phyloP scores from a whole-genome alignment of 2,888 invertebrate genomes.

The Crocallis elinguaria region DNA sequence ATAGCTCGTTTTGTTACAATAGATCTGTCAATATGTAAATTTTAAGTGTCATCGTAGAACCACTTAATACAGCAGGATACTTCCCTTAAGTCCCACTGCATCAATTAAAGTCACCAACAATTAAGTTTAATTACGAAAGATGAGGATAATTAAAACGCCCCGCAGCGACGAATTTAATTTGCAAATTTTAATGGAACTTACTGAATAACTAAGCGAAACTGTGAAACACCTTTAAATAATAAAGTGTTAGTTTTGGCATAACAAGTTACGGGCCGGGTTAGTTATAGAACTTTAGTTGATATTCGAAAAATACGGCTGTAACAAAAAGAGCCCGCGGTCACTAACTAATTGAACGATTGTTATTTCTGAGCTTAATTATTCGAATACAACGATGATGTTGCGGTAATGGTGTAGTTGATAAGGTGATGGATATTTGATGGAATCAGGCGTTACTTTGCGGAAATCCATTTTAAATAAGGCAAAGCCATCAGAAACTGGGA shows the following conservation, averaged over 20 bases:
- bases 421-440: too few species aligned
- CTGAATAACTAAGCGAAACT: conserved; percentile 20
- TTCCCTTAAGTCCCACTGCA: conserved; percentile 12
- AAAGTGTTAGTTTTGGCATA: conserved; percentile 14
- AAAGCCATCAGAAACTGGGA: too few species aligned
- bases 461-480: too few species aligned
- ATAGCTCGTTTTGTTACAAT: background rate
- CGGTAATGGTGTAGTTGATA: too few species aligned
- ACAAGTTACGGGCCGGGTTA: background rate
- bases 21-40: background rate
- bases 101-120: conserved; percentile 56
- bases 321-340: too few species aligned
- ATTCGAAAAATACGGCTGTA: background rate
- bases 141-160: conserved; percentile 63
- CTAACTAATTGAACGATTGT: too few species aligned
- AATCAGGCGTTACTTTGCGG: too few species aligned
- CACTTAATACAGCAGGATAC: background rate
- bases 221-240: conserved; percentile 16
- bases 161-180: conserved; percentile 69
- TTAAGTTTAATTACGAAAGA: conserved; percentile 67
- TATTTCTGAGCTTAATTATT: too few species aligned
- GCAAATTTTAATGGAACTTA: conserved; percentile 36
- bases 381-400: too few species aligned
- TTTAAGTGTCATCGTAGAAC: background rate
- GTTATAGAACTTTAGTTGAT: background rate